These are phyloP conservation scores for Silvanus unidentatus DNA, from an alignment of 2,888 invertebrate species.

Conservation along the genomic window DNA sequence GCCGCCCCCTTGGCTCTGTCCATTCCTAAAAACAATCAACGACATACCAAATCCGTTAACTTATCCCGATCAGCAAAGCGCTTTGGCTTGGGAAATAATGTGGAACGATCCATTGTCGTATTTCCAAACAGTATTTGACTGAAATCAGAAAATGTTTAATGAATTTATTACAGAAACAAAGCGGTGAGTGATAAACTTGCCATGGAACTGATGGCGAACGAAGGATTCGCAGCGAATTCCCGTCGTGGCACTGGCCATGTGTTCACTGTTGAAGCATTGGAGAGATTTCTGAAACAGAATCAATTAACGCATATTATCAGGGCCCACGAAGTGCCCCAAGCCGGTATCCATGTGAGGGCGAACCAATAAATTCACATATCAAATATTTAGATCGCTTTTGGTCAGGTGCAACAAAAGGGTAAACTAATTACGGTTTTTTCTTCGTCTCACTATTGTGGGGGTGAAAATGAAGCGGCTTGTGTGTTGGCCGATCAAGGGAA, in stretches of 20 bases:
- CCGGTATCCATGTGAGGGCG: slow-evolving; percentile 69
- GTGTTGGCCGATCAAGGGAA: slow-evolving; percentile 60
- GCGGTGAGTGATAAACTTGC: slow-evolving; percentile 47
- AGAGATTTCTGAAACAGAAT: slow-evolving; percentile 60
- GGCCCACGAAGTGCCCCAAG: slow-evolving; percentile 68
- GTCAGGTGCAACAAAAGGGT: slow-evolving; percentile 64
- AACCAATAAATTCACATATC: too few species aligned
- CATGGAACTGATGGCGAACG: slow-evolving; percentile 52
- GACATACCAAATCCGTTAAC: slow-evolving; percentile 59
- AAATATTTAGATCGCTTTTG: too few species aligned
- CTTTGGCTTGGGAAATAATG: slow-evolving; percentile 72
- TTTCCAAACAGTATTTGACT: slow-evolving; percentile 3
- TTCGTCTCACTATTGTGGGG: slow-evolving; percentile 68
- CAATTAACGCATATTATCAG: slow-evolving; percentile 64
- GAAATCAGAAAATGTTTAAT: too few species aligned
- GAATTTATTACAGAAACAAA: slow-evolving; percentile 39
- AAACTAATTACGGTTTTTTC: slow-evolving; percentile 69
- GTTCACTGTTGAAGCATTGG: slow-evolving; percentile 63
- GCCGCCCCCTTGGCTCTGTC: slow-evolving; percentile 63
- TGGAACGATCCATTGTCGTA: slow-evolving; percentile 69
- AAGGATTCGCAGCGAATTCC: slow-evolving; percentile 63
- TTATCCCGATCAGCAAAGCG: slow-evolving; percentile 61
- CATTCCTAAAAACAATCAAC: slow-evolving; percentile 57
- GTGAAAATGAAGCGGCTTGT: slow-evolving; percentile 66
- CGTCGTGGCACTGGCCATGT: slow-evolving; percentile 68